Percentiles rank a stretch among this genome's conserved stretches.
Conservation (phyloP, 92 coral and sea anemone species). For the Palythoa caribaeorum region DNA sequence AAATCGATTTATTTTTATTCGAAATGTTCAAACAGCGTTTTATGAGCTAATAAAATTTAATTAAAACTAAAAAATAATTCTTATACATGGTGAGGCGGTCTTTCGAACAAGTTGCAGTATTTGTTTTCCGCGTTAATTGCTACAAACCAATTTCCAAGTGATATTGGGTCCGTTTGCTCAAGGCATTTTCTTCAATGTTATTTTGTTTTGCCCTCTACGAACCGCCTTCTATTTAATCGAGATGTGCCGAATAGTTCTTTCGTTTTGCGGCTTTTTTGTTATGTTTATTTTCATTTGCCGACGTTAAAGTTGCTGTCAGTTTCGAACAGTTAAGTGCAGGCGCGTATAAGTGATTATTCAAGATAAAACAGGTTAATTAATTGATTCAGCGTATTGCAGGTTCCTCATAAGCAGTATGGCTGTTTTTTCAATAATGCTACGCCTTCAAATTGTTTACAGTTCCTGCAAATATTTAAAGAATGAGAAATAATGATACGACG, state of each 20-base stretch:
- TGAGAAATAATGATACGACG: no score
- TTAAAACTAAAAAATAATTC: neutral
- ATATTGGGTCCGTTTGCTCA: neutral
- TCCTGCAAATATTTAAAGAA: no score
- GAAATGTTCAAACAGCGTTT: neutral
- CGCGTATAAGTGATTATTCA: neutral
- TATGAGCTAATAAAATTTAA: neutral
- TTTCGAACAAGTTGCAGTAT: conserved; percentile 3
- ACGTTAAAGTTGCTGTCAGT: neutral
- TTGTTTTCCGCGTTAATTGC: conserved; percentile 12
- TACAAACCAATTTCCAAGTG: conserved; percentile 8
- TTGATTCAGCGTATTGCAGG: neutral
- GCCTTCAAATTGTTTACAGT: no score
- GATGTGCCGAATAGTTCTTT: neutral
- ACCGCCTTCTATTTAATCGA: neutral
- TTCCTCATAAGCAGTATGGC: neutral
- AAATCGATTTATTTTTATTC: neutral
- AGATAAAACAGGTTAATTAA: neutral
- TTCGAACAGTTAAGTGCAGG: neutral
- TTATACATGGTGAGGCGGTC: neutral
- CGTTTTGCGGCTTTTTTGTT: neutral
- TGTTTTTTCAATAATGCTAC: neutral
- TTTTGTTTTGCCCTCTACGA: neutral
- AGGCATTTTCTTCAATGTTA: neutral
- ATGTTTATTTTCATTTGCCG: neutral